These are phyloP conservation scores for Hedya salicella DNA, from an alignment of 2,888 invertebrate species.

Conservation along the genomic window DNA sequence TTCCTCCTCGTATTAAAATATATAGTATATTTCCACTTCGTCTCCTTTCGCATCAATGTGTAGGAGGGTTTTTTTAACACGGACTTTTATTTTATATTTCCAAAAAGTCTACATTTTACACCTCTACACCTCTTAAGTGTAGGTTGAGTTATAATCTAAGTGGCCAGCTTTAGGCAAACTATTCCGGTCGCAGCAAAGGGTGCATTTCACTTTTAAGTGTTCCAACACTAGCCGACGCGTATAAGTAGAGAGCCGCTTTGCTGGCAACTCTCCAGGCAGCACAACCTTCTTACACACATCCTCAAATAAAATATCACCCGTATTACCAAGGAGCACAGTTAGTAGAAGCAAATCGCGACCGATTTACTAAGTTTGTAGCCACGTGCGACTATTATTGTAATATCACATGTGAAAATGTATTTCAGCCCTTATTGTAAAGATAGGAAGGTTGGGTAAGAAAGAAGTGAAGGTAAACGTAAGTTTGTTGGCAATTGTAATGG, in stretches of 20 bases:
- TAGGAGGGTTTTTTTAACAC: too few relatives aligned
- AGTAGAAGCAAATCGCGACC: neutral
- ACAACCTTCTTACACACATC: neutral
- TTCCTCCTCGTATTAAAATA: too few relatives aligned
- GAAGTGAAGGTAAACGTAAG: slow-evolving; percentile 2
- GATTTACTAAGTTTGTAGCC: slow-evolving; percentile 18
- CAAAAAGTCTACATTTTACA: too few relatives aligned
- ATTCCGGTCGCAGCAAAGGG: slow-evolving; percentile 38
- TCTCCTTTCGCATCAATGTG: too few relatives aligned
- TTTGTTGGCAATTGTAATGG: slow-evolving; percentile 43
- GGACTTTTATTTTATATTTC: too few relatives aligned
- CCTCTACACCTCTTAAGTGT: too few relatives aligned
- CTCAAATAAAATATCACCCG: slow-evolving; percentile 16
- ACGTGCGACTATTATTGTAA: slow-evolving; percentile 38
- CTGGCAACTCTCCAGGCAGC: slow-evolving; percentile 39
- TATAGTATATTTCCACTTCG: too few relatives aligned
- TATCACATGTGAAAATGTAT: slow-evolving; percentile 19
- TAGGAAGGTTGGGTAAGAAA: neutral
- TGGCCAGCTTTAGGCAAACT: too few relatives aligned
- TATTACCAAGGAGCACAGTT: slow-evolving; percentile 17
- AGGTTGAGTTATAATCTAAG: too few relatives aligned
- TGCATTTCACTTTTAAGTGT: slow-evolving; percentile 43
- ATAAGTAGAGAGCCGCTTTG: slow-evolving; percentile 30
- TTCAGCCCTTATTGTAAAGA: slow-evolving; percentile 15
- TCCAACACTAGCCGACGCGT: slow-evolving; percentile 39